Conservation (phyloP, 2,113 vertebrate species). For the Sakesphorus luctuosus region DNA sequence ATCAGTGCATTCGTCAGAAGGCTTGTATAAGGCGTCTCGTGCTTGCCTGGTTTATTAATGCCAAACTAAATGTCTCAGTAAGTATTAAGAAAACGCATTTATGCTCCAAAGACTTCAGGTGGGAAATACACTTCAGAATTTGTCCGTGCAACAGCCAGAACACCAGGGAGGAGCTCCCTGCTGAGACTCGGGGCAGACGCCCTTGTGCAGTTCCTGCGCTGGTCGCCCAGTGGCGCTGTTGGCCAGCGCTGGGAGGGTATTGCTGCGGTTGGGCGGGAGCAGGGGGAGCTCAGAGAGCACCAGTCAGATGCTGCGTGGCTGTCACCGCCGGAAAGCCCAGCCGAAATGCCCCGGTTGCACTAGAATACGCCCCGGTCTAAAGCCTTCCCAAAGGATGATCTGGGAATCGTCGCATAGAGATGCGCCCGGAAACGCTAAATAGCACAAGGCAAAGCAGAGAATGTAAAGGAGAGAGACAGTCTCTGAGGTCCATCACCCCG, state of each 20-base stretch:
- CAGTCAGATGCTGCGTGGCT: rapidly evolving
- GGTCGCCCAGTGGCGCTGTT: background rate
- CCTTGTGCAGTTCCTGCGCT: background rate
- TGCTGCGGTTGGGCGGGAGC: background rate
- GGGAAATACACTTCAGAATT: background rate
- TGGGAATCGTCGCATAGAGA: background rate
- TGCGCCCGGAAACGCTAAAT: background rate
- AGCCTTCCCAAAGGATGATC: background rate
- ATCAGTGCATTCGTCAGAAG: rapidly evolving
- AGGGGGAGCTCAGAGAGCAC: rapidly evolving
- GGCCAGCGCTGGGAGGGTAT: rapidly evolving
- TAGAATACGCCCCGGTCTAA: background rate
- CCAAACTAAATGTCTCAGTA: background rate
- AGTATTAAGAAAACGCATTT: rapidly evolving
- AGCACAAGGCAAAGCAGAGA: background rate
- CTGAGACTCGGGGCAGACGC: no score
- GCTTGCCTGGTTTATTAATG: background rate
- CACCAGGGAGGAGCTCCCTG: rapidly evolving
- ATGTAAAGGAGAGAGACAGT: rapidly evolving
- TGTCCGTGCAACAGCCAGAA: rapidly evolving
- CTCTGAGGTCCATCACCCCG: background rate
- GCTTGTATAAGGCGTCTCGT: rapidly evolving
- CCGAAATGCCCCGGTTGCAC: background rate
- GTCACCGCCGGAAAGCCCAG: background rate
- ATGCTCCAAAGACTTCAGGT: background rate